phyloP scores from a whole-genome alignment of 2,888 invertebrate species.

The Tridacna gigas region DNA sequence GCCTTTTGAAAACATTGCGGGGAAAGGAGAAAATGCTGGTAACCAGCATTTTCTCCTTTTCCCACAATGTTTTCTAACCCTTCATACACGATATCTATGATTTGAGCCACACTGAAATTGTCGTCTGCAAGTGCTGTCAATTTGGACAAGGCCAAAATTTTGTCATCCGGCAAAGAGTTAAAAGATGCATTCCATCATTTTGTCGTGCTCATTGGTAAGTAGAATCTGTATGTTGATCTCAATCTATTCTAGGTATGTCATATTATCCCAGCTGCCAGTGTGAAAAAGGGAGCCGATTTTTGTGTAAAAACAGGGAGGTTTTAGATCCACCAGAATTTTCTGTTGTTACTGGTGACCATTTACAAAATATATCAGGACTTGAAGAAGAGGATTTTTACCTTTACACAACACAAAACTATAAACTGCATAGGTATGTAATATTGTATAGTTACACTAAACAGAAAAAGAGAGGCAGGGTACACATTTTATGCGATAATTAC shows the following conservation, averaged over 20 bases:
- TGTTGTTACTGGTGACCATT: slow-evolving; percentile 83
- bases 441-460: no score
- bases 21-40: background rate
- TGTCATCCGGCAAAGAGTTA: no score
- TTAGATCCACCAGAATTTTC: slow-evolving; percentile 74
- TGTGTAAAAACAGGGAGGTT: slow-evolving; percentile 79
- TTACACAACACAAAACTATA: slow-evolving; percentile 84
- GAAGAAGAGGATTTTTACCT: slow-evolving; percentile 84
- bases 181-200: no score
- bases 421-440: slow-evolving; percentile 81
- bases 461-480: background rate
- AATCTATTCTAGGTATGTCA: background rate
- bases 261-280: slow-evolving; percentile 84
- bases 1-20: background rate
- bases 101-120: no score
- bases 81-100: no score
- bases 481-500: background rate
- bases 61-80: background rate
- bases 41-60: background rate
- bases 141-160: no score
- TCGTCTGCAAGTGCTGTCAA: no score
- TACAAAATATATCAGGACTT: slow-evolving; percentile 83
- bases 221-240: background rate
- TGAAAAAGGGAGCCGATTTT: slow-evolving; percentile 84
- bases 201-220: no score